These are phyloP conservation scores for Drosophila emarginata DNA, from an alignment of 2,888 invertebrate genomes.

Conservation along the genomic window DNA sequence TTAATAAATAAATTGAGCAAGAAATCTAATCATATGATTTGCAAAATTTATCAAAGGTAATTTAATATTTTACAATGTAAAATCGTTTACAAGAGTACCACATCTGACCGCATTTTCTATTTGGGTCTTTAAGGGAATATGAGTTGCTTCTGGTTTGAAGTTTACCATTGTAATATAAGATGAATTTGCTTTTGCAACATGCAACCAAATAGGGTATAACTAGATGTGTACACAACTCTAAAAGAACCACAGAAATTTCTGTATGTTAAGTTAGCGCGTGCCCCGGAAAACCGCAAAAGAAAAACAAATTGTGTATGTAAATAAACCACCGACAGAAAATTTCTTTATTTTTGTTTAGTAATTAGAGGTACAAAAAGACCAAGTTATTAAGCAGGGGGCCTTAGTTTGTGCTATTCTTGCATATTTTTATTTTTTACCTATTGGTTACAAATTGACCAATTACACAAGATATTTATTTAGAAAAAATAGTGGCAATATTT, in stretches of 20 bases:
- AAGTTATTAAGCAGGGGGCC: neutral
- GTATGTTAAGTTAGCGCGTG: slow-evolving; percentile 43
- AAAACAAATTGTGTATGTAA: slow-evolving; percentile 1
- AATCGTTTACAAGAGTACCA: neutral
- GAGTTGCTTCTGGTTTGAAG: neutral
- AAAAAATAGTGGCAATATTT: no score
- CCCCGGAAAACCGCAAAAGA: slow-evolving; percentile 43
- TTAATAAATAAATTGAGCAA: neutral
- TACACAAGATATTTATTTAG: no score
- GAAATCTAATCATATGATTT: slow-evolving; percentile 19
- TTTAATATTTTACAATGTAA: slow-evolving; percentile 53
- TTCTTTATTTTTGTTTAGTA: neutral
- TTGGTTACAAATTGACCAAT: no score
- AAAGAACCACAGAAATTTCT: slow-evolving; percentile 32
- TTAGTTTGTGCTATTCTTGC: neutral
- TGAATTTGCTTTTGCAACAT: slow-evolving; percentile 58
- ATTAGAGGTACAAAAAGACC: neutral
- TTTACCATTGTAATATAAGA: slow-evolving; percentile 29
- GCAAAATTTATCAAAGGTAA: slow-evolving; percentile 60
- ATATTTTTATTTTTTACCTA: no score
- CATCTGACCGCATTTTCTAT: neutral
- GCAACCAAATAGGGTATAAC: slow-evolving; percentile 28
- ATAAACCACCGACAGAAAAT: neutral
- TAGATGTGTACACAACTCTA: slow-evolving; percentile 28
- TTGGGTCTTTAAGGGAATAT: neutral